phyloP scores from a whole-genome alignment of 1,140 invertebrate genomes.

The Aphis gossypii region DNA sequence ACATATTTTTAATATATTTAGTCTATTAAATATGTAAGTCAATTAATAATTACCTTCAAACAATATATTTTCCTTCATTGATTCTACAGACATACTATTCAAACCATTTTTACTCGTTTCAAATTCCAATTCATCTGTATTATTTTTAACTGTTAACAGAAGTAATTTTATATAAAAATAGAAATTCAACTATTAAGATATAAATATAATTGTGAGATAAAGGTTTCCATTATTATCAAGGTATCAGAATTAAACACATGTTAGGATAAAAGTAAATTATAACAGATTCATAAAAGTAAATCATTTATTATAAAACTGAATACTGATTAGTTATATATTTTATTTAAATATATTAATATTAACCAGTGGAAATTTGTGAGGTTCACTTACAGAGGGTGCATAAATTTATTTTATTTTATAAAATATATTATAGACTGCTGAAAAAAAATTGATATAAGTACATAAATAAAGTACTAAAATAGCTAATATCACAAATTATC shows the following conservation, averaged over 20 bases:
- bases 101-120: background rate
- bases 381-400: no score
- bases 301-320: no score
- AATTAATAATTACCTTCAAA: background rate
- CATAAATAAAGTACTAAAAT: no score
- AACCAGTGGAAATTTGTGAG: no score
- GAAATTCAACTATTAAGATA: background rate
- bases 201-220: background rate
- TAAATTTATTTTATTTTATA: no score
- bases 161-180: background rate
- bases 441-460: no score
- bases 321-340: no score
- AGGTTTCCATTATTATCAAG: no score
- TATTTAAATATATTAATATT: no score
- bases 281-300: background rate
- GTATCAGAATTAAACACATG: background rate
- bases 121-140: background rate
- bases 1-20: background rate
- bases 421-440: no score
- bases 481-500: no score
- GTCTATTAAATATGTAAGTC: background rate
- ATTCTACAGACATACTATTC: constrained; percentile 7
- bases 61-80: constrained; percentile 1
- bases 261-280: background rate
- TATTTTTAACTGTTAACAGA: background rate